Conservation (phyloP, 1,140 invertebrate species). For the Drosophila lacteicornis region DNA sequence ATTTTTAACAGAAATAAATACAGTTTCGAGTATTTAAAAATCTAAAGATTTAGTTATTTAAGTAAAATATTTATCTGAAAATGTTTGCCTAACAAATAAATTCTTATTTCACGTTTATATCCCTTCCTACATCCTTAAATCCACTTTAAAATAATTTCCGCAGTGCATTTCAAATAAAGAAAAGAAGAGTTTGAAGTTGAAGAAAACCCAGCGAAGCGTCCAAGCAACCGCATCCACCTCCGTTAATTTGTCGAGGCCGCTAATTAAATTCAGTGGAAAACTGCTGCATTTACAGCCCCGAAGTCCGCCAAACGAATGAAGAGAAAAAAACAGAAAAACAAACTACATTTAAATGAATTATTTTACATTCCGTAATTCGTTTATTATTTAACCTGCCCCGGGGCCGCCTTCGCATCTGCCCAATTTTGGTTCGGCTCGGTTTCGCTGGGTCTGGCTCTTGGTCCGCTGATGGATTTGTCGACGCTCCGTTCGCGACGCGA, state of each 20-base stretch:
- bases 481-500: slow-evolving; percentile 46
- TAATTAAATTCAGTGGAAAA: slow-evolving; percentile 83
- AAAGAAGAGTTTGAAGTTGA: slow-evolving; percentile 22
- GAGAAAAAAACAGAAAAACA: background rate
- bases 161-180: slow-evolving; percentile 11
- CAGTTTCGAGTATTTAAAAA: background rate
- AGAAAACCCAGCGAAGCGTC: slow-evolving; percentile 74
- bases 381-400: slow-evolving; percentile 63
- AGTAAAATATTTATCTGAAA: no score
- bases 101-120: no score
- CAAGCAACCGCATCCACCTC: slow-evolving; percentile 79
- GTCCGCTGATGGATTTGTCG: slow-evolving; percentile 72
- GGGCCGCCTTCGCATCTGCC: slow-evolving; percentile 44
- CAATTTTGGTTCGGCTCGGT: slow-evolving; percentile 28
- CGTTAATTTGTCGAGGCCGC: slow-evolving; percentile 69
- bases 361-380: slow-evolving; percentile 71
- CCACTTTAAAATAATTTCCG: background rate
- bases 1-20: background rate
- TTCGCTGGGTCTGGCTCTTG: slow-evolving; percentile 13
- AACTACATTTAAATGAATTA: slow-evolving; percentile 67
- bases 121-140: no score
- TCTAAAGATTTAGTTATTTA: no score
- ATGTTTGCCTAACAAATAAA: no score
- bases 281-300: slow-evolving; percentile 64
- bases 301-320: slow-evolving; percentile 11